These are phyloP conservation scores for Heterocephalus glaber DNA, from an alignment of 2,113 vertebrate genomes.

Conservation along the genomic window DNA sequence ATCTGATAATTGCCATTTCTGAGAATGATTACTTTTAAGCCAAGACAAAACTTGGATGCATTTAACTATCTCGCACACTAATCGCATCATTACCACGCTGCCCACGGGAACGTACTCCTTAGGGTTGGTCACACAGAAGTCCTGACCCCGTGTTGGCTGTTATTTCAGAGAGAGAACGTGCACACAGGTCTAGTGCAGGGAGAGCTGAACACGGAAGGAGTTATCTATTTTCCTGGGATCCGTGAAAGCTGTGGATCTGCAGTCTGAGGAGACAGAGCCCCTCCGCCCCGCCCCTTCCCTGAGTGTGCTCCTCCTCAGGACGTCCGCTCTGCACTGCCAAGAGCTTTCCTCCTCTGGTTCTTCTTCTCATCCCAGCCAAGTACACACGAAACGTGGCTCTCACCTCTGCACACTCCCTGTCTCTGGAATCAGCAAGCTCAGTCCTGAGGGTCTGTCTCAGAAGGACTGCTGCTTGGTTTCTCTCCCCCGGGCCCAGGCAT, in stretches of 20 bases:
- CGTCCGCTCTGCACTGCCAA: neutral
- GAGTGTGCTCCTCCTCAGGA: neutral
- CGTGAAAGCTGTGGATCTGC: neutral
- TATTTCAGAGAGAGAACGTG: neutral
- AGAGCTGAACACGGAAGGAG: neutral
- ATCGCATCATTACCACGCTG: neutral
- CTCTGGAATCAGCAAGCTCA: neutral
- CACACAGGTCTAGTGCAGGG: neutral
- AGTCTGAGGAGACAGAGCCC: neutral
- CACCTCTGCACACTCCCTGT: neutral
- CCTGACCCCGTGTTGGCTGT: neutral
- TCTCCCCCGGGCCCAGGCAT: neutral
- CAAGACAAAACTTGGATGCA: conserved; percentile 33
- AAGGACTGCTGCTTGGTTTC: neutral
- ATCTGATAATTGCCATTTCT: neutral
- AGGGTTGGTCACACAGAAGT: neutral
- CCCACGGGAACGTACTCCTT: neutral
- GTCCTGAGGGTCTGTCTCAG: neutral
- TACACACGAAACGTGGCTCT: neutral
- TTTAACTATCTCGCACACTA: neutral
- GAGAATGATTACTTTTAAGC: neutral
- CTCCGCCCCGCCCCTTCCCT: neutral
- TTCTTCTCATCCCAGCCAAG: neutral
- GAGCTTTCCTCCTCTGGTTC: neutral
- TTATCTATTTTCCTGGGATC: neutral